Evolutionary conservation across 2,888 invertebrate species (phyloP), one percentile per base, ranked within the genome.

Genomic region (Watsonalla binaria): DNA sequence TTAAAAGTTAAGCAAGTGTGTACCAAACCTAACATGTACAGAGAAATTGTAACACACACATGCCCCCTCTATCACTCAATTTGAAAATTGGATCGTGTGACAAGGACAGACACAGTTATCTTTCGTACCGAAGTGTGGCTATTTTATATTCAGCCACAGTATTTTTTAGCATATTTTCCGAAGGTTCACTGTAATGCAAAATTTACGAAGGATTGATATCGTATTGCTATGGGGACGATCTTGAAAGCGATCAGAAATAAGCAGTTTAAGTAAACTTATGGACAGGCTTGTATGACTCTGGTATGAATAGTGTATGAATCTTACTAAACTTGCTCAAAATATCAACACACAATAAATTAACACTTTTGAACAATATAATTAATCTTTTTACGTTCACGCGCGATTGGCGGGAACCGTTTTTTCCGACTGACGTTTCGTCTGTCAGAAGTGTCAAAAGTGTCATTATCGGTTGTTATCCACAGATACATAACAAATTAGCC

Each of bases 71-170:
- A 15, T 49, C 37, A 49, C 49, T 49, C 49, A 39, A 37, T 49
- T 49, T 6, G 37, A 49, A 49, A 49, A 42, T 42, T 42, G 42
- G 42, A 42, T 42, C 42, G 42, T 42, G 42, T 42, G 42, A 42
- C 42, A 42, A 42, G 42, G 42, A 42, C 42, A 11, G 42, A 42
- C 9, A 42, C 42, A 11, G 42, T 42, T 42, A 42, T 42, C 24
- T 11, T 11, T 9, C 42, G 42, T 2, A 2, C 11, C 58, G 62
- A 67, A 59, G 63, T 63, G 62, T 60, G 65, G 68, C 64, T 77
- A 78, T 74, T 83, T 80, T 76, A 77, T 82, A 84, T 83, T 81
- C 81, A 60, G 66, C 70, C 70, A 68, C 60, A 72, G 71, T 76
- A 74, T 78, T 76, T 78, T 78, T 78, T 70, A 58, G 60, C 59